These are phyloP conservation scores for Etheostoma cragini DNA, from an alignment of 2,113 vertebrate genomes.

Conservation along the genomic window DNA sequence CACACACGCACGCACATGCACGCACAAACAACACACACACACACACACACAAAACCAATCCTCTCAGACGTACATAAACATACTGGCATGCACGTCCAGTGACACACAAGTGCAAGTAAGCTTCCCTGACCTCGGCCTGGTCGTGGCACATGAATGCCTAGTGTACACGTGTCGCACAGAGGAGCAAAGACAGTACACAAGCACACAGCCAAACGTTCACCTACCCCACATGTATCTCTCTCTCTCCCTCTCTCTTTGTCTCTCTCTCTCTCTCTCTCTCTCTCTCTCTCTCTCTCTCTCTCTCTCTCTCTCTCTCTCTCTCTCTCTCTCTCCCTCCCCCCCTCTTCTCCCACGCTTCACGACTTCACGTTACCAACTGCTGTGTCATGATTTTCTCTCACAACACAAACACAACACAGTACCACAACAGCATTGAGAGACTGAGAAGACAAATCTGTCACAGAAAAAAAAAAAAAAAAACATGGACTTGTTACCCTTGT, in stretches of 20 bases:
- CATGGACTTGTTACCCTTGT: slow-evolving; percentile 53
- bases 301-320: neutral
- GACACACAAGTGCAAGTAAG: slow-evolving; percentile 74
- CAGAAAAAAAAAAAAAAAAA: slow-evolving; percentile 46
- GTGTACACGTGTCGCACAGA: slow-evolving; percentile 80
- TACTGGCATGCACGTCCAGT: slow-evolving; percentile 78
- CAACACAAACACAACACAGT: slow-evolving; percentile 65
- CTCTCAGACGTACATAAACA: slow-evolving; percentile 62
- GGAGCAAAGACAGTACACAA: slow-evolving; percentile 81
- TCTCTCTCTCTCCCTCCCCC: neutral
- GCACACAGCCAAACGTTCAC: slow-evolving; percentile 82
- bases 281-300: neutral
- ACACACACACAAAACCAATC: slow-evolving; percentile 32
- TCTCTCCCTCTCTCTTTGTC: neutral
- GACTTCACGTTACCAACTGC: slow-evolving; percentile 58
- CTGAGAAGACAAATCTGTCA: slow-evolving; percentile 73
- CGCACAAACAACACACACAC: slow-evolving; percentile 44
- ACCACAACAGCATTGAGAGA: slow-evolving; percentile 62
- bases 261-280: slow-evolving; percentile 4
- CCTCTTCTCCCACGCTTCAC: slow-evolving; percentile 49
- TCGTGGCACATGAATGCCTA: slow-evolving; percentile 70
- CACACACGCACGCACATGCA: slow-evolving; percentile 45
- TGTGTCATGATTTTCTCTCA: slow-evolving; percentile 74
- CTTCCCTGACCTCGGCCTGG: slow-evolving; percentile 73
- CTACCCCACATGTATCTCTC: neutral